Conservation (phyloP, 1,140 invertebrate species). For the Branchinecta lindahli region DNA sequence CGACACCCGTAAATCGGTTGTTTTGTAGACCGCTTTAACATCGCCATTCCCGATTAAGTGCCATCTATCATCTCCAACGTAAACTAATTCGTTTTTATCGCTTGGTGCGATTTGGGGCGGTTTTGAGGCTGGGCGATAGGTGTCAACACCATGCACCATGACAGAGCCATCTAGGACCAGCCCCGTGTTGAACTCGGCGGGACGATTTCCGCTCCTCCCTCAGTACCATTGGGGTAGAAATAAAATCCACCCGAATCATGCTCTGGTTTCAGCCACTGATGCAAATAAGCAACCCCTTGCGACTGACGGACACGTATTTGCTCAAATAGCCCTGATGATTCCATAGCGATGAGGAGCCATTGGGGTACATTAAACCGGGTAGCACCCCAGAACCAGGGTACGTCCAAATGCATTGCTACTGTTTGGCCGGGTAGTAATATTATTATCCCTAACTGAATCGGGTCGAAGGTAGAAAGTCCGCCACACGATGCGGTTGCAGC, state of each 20-base stretch:
- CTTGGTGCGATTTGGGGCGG: background rate
- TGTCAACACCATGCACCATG: background rate
- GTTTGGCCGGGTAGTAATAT: background rate
- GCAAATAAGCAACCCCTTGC: slow-evolving; percentile 3
- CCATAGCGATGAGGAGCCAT: background rate
- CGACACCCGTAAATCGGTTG: background rate
- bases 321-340: background rate
- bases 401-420: background rate
- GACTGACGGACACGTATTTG: background rate
- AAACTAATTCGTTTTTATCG: background rate
- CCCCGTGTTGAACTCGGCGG: background rate
- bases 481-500: background rate
- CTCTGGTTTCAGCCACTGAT: background rate
- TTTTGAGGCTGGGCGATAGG: background rate
- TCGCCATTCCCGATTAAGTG: background rate
- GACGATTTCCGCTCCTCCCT: background rate
- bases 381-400: background rate
- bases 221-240: background rate
- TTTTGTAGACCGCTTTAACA: background rate
- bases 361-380: background rate
- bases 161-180: slow-evolving; percentile 2
- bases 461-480: background rate
- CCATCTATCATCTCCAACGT: background rate
- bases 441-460: background rate
- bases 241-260: background rate